Conservation (phyloP, 2,113 vertebrate species). For the Dipodomys spectabilis region DNA sequence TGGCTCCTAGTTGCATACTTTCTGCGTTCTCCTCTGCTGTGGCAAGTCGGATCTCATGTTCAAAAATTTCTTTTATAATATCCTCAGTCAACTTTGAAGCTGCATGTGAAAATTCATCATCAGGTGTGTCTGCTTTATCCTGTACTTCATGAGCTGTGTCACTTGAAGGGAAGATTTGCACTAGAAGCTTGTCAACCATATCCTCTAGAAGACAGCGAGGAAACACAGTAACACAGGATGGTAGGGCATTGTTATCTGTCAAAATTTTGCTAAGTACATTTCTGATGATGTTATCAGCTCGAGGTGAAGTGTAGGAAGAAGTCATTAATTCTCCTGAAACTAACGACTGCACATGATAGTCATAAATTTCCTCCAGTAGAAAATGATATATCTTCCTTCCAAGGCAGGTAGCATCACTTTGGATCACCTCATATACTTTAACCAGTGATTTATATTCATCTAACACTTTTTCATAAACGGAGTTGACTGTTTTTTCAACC, state of each 20-base stretch:
- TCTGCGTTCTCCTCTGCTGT: slow-evolving; percentile 50
- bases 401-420: slow-evolving; percentile 63
- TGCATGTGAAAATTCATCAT: slow-evolving; percentile 47
- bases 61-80: slow-evolving; percentile 78
- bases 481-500: slow-evolving; percentile 64
- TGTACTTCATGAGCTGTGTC: slow-evolving; percentile 1
- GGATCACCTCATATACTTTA: slow-evolving; percentile 64
- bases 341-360: slow-evolving; percentile 74
- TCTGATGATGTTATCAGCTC: slow-evolving; percentile 73
- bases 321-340: slow-evolving; percentile 69
- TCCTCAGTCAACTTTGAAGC: slow-evolving; percentile 72
- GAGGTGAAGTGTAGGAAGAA: slow-evolving; percentile 64
- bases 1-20: slow-evolving; percentile 17
- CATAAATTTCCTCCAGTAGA: slow-evolving; percentile 77
- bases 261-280: slow-evolving; percentile 63
- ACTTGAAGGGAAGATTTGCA: slow-evolving; percentile 35
- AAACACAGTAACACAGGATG: slow-evolving; percentile 72
- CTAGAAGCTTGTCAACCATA: slow-evolving; percentile 71
- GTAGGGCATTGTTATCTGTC: slow-evolving; percentile 28
- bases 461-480: slow-evolving; percentile 72
- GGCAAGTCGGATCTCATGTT: slow-evolving; percentile 72
- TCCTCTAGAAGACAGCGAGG: slow-evolving; percentile 69
- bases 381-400: slow-evolving; percentile 77
- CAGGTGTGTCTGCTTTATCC: not conserved
- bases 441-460: slow-evolving; percentile 65